phyloP scores from a whole-genome alignment of 2,113 vertebrate genomes.

The Porphyrio hochstetteri region DNA sequence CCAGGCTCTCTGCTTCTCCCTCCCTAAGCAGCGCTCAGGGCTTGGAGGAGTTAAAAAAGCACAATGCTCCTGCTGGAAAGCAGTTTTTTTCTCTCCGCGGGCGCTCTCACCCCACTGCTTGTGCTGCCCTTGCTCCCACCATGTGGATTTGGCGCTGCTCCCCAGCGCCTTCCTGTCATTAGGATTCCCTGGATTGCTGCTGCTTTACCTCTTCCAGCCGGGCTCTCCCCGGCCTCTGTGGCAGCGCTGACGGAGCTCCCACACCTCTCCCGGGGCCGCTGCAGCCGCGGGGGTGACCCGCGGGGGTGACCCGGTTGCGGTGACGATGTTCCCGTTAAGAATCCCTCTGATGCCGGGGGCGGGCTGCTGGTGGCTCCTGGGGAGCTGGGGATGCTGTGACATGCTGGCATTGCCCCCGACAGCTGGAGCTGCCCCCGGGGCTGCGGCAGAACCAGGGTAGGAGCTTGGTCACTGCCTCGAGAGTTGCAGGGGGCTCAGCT shows the following conservation, averaged over 20 bases:
- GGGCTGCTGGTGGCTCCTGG: background rate
- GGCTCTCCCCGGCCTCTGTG: background rate
- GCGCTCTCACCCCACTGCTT: background rate
- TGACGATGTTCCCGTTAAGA: no score
- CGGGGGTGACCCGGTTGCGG: rapidly evolving
- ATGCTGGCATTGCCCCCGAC: background rate
- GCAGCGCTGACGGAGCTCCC: background rate
- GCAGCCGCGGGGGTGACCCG: rapidly evolving
- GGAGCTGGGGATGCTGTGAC: background rate
- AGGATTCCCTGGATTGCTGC: conserved; percentile 35
- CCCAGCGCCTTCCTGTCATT: background rate
- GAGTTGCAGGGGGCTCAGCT: background rate
- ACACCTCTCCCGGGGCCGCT: background rate
- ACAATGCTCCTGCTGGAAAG: background rate
- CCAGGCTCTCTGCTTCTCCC: background rate
- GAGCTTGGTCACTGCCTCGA: background rate
- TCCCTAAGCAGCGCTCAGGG: background rate
- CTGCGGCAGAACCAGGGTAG: background rate
- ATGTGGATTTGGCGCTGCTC: background rate
- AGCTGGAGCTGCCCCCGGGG: rapidly evolving
- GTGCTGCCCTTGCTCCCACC: conserved; percentile 14
- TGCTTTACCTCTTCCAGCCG: background rate
- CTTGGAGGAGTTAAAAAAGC: background rate
- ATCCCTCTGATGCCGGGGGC: background rate
- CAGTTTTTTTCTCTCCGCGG: background rate